These are phyloP conservation scores for Progne subis DNA, from an alignment of 2,113 vertebrate species.

Conservation along the genomic window DNA sequence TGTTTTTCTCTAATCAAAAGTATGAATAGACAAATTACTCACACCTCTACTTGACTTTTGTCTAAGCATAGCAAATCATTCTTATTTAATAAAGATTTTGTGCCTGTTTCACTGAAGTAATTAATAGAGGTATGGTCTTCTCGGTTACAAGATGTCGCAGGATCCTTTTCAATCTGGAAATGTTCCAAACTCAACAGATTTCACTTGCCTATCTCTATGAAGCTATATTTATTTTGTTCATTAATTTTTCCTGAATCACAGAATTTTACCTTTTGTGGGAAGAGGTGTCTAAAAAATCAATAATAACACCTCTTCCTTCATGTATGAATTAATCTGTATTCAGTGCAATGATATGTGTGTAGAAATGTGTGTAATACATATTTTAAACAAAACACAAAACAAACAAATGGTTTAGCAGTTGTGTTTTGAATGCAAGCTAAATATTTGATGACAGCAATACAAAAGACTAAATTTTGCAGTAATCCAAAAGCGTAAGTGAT, in stretches of 20 bases:
- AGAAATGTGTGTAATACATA: neutral
- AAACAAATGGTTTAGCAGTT: neutral
- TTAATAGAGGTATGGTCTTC: neutral
- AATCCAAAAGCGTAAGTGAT: neutral
- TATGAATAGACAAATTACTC: neutral
- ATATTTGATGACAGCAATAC: neutral
- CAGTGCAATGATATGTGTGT: neutral
- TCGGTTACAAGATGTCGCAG: conserved; percentile 1
- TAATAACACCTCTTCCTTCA: neutral
- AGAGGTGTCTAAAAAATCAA: neutral
- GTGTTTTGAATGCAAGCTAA: neutral
- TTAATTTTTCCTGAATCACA: neutral
- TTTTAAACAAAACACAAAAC: neutral
- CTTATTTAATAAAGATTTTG: neutral
- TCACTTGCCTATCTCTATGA: neutral
- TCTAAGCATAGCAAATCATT: neutral
- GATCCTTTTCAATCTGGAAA: neutral
- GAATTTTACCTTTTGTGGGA: neutral
- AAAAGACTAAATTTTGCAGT: neutral
- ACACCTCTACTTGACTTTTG: neutral
- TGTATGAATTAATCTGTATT: neutral
- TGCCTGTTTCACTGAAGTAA: neutral
- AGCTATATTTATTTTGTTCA: neutral
- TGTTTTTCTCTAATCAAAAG: neutral
- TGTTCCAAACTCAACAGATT: conserved; percentile 18